Base-by-base conservation (phyloP, 2,888 invertebrate species). In the Capitulum mitella region DNA sequence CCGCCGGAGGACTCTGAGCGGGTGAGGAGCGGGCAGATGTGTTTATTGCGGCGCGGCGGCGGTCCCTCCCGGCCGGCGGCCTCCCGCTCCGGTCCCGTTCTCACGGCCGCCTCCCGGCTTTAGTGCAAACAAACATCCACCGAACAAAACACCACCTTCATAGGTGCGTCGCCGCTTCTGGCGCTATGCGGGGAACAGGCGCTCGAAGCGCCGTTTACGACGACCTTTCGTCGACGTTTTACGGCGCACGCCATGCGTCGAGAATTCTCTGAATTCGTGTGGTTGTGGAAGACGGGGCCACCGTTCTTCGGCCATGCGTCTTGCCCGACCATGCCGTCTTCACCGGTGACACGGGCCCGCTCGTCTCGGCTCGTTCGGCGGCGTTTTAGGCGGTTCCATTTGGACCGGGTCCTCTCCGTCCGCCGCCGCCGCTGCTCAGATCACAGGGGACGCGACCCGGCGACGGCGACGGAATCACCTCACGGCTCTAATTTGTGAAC, bases 41-140 rank as follows among this genome's bases (percentile, higher is more conserved):
- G 58, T 58, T 54, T 58, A 58, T 58, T n/a, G 58, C 58, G 58
- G 58, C 58, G n/a, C 10, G 26, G 58, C 58, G 58, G 58, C 58
- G n/a, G n/a, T 58, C 58, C 58, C 58, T 58, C 58, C 58, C 58
- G 29, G 58, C 5, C 43, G 6, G 43, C 12, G 43, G 43, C 43
- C 43, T 43, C 58, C 58, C 29, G 8, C n/a, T 54, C 58, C n/a
- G 58, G 58, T 29, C n/a, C 58, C 58, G 58, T 58, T 58, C 58
- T 29, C 58, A 58, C 58, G 58, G n/a, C 12, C 10, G 29, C 58
- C 58, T 10, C n/a, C 58, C 29, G n/a, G 12, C 26, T n/a, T 29
- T 29, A n/a, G 58, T 12, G 58, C 58, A 58, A 58, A 58, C 58
- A 58, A 58, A 58, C 58, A 58, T n/a, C 58, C 58, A 10, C 26